Base-by-base conservation (phyloP, 64 coral and sea anemone genomes). In the Hydrozoanthus tunicans region DNA sequence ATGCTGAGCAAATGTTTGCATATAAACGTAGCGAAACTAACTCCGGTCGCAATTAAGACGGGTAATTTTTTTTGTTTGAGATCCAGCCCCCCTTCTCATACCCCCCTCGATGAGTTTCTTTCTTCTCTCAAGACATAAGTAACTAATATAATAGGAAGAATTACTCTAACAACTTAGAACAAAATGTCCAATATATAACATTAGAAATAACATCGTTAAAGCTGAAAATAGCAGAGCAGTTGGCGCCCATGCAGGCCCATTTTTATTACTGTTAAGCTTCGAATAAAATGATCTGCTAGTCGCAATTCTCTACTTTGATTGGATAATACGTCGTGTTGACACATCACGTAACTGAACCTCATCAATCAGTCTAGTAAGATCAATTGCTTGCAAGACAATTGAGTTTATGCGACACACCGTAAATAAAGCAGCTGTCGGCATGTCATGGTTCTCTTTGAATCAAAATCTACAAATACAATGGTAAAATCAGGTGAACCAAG, bases 1-100 rank as follows among this genome's bases (percentile, higher is more conserved):
- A 88, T 58, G 53, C 53, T 75, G 20, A 59, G 66, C 59, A 88
- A 83, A 88, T 88, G 84, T 88, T 88, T 88, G 84, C 68, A 88
- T 88, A 88, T 73, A 88, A 88, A 88, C 69, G 74, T 56, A 15
- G 56, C 6, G 66, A 70, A 55, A 73, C 70, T 88, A 88, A 74
- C 73, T 74, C 70, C 32, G 70, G 52, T 69, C 20, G 23, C 84
- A 88, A 88, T 88, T 88, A 88, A 59, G 84, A 56, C 56, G 74
- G 84, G 58, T 75, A 75, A 81, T 57, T 88, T 62, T 86, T 86
- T 74, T 88, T 88, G 84, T 88, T 75, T 88, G 56, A 88, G 73
- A 74, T 27, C 84, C 84, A 88, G 56, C 84, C 84, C 83, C 67
- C 6, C 32, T 43, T 8, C 9, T 26, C 55, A 14, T 67, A 88